phyloP scores from a whole-genome alignment of 2,113 vertebrate genomes.

The Reinhardtius hippoglossoides region DNA sequence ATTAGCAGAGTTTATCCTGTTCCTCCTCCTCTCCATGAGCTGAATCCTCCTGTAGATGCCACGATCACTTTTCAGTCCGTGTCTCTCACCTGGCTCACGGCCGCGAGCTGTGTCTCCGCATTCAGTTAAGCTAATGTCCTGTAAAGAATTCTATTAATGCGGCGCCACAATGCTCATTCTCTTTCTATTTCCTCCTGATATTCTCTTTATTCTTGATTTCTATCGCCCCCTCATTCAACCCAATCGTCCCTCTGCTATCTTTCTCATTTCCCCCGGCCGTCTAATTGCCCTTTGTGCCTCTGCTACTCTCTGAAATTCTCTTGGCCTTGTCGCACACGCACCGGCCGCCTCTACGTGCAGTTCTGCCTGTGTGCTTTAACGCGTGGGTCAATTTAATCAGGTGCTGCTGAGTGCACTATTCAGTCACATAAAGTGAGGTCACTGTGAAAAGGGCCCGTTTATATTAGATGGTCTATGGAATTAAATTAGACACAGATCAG shows the following conservation, averaged over 20 bases:
- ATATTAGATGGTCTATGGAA: conserved; percentile 34
- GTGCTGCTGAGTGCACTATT: conserved; percentile 29
- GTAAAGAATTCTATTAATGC: conserved; percentile 59
- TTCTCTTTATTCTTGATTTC: conserved; percentile 46
- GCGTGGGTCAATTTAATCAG: conserved; percentile 58
- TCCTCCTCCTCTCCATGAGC: background rate
- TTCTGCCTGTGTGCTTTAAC: conserved; percentile 36
- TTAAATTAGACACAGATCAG: conserved; percentile 54
- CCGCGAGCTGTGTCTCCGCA: conserved; percentile 15
- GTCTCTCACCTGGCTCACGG: conserved; percentile 41
- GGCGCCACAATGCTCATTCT: conserved; percentile 36
- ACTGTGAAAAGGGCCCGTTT: conserved; percentile 46
- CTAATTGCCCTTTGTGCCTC: conserved; percentile 39
- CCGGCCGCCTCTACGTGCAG: background rate
- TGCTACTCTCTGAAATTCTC: background rate
- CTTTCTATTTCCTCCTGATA: conserved; percentile 32
- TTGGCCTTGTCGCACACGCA: background rate
- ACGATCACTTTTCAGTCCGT: conserved; percentile 39
- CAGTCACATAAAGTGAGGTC: conserved; percentile 55
- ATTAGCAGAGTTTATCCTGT: background rate
- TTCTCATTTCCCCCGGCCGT: conserved; percentile 18
- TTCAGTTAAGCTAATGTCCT: conserved; percentile 62
- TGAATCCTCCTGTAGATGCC: conserved; percentile 16
- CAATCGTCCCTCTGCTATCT: conserved; percentile 20
- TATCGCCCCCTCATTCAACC: conserved; percentile 24